A percentile compares a stretch with the other conserved stretches of the same genome.
These are phyloP conservation scores for Montipora foliosa DNA, from an alignment of 64 coral and sea anemone species.

Conservation along the genomic window DNA sequence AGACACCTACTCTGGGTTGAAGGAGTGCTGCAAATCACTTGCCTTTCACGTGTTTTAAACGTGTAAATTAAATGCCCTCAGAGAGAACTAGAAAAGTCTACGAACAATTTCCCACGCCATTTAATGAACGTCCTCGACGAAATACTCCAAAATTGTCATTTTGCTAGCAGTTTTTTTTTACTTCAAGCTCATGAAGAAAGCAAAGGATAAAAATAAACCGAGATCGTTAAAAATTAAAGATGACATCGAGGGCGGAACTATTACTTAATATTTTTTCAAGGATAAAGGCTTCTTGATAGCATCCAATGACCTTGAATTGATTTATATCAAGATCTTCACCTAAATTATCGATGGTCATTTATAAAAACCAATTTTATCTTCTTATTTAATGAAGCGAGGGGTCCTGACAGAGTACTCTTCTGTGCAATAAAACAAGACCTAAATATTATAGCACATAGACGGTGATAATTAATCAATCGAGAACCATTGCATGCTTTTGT, in stretches of 20 bases:
- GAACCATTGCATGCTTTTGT: background rate
- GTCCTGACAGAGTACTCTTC: background rate
- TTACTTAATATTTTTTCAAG: background rate
- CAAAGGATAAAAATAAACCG: no score
- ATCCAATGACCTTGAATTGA: background rate
- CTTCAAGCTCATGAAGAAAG: background rate
- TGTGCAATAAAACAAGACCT: background rate
- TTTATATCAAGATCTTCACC: background rate
- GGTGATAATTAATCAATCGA: background rate
- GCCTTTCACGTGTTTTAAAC: background rate
- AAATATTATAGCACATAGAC: background rate
- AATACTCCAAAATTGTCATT: background rate
- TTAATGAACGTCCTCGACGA: background rate
- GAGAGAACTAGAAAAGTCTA: no score
- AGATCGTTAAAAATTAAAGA: background rate
- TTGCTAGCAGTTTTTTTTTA: background rate
- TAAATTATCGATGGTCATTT: background rate
- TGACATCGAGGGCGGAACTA: background rate
- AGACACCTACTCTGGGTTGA: background rate
- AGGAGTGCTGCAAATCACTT: background rate
- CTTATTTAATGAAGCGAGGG: background rate
- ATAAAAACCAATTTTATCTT: background rate
- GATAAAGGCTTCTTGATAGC: background rate
- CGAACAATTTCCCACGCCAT: background rate
- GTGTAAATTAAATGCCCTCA: no score